These are phyloP conservation scores for Hippoglossus stenolepis DNA, from an alignment of 2,113 vertebrate species.

Conservation along the genomic window DNA sequence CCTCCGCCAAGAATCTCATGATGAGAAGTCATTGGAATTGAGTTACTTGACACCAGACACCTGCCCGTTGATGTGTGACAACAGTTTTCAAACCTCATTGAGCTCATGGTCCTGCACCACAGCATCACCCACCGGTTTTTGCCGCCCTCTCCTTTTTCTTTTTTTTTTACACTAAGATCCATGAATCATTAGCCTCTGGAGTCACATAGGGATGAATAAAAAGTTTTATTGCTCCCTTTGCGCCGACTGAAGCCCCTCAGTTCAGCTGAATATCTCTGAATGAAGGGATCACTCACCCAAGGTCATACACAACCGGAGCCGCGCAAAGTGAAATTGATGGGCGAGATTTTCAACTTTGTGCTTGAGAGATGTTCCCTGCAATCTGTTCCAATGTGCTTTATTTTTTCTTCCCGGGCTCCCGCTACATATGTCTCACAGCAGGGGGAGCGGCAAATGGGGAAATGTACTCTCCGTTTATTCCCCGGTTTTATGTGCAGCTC, in stretches of 20 bases:
- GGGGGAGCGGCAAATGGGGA: conserved; percentile 57
- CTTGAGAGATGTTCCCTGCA: conserved; percentile 75
- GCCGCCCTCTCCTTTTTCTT: not conserved
- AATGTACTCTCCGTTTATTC: conserved; percentile 51
- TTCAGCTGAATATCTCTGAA: conserved; percentile 72
- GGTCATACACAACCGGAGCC: conserved; percentile 68
- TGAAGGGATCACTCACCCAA: conserved; percentile 72
- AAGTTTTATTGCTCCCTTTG: conserved; percentile 72
- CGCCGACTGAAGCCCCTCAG: conserved; percentile 67
- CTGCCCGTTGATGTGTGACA: conserved; percentile 75
- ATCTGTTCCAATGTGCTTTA: conserved; percentile 67
- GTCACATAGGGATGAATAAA: conserved; percentile 74
- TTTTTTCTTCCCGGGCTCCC: conserved; percentile 43
- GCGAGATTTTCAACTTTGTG: conserved; percentile 70
- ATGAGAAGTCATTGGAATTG: conserved; percentile 75
- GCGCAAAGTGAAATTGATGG: conserved; percentile 73
- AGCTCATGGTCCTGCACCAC: conserved; percentile 63
- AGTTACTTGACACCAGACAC: conserved; percentile 78
- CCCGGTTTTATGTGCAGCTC: conserved; percentile 65
- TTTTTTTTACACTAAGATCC: conserved; percentile 61
- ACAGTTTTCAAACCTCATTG: conserved; percentile 82
- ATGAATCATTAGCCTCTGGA: conserved; percentile 80
- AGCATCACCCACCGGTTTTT: conserved; percentile 3
- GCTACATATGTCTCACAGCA: conserved; percentile 68
- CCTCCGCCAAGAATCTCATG: conserved; percentile 53